phyloP scores from a whole-genome alignment of 2,797 vertebrate genomes.

The Sebastiscus albofasciatus region DNA sequence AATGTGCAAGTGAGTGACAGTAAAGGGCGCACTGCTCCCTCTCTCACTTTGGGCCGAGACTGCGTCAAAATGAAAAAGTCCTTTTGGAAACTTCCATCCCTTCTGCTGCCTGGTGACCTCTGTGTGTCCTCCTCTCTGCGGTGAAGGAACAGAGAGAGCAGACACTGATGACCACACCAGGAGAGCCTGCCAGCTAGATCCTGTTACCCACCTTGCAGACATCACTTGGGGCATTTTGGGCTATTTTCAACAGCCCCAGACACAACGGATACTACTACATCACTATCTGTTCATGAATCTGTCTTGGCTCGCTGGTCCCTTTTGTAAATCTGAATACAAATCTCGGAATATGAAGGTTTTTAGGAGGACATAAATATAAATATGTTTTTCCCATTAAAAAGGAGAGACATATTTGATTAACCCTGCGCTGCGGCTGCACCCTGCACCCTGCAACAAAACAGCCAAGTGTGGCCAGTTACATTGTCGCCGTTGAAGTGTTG shows the following conservation, averaged over 20 bases:
- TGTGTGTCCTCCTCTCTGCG: constrained; percentile 44
- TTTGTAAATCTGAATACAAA: background rate
- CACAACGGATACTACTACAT: constrained; percentile 34
- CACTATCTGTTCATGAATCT: constrained; percentile 31
- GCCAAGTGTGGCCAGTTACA: too few relatives aligned
- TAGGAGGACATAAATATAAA: background rate
- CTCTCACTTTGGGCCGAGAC: background rate
- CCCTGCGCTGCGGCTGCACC: background rate
- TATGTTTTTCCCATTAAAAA: background rate
- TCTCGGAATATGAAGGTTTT: background rate
- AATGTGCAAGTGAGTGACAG: constrained; percentile 24
- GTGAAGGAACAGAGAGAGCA: constrained; percentile 28
- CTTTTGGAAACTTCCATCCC: constrained; percentile 28
- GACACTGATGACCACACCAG: constrained; percentile 54
- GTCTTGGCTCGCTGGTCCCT: constrained; percentile 4
- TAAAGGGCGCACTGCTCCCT: background rate
- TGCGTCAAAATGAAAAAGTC: constrained; percentile 32
- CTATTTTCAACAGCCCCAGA: constrained; percentile 64
- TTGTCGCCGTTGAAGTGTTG: too few relatives aligned
- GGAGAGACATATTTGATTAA: background rate
- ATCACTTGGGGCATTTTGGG: constrained; percentile 48
- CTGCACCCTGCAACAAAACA: background rate
- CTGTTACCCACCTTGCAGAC: constrained; percentile 52
- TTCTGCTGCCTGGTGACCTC: constrained; percentile 44
- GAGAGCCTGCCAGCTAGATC: constrained; percentile 55